Evolutionary conservation across 2,888 invertebrate genomes (phyloP).

Genomic region (Melanostoma mellinum): DNA sequence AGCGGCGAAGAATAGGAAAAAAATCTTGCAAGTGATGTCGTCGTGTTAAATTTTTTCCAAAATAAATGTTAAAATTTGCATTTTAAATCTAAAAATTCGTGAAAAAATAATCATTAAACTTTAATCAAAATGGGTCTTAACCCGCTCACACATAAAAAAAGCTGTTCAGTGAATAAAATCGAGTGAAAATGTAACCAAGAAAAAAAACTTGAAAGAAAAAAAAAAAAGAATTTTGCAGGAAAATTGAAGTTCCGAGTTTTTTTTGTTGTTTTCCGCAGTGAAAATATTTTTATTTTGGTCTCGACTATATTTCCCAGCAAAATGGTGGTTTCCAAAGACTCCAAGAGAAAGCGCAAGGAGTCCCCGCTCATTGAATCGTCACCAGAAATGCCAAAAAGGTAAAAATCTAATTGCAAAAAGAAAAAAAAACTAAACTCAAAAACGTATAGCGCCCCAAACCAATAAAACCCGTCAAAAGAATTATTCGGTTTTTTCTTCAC

Average conservation of each 20-base stretch:
- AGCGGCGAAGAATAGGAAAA: conserved; percentile 74
- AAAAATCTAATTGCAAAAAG: conserved; percentile 56
- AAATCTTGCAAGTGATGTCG: conserved; percentile 72
- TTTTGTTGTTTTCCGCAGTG: conserved; percentile 57
- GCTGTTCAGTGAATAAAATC: conserved; percentile 21
- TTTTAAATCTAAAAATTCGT: conserved; percentile 41
- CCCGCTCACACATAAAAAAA: conserved; percentile 6
- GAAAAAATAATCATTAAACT: conserved; percentile 34
- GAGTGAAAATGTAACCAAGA: conserved; percentile 77
- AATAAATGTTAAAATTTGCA: conserved; percentile 65
- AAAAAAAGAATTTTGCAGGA: conserved; percentile 53
- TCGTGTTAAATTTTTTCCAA: conserved; percentile 72
- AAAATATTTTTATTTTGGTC: conserved; percentile 70
- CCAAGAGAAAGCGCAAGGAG: conserved; percentile 81
- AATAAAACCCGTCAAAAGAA: conserved; percentile 24
- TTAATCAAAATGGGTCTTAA: conserved; percentile 24
- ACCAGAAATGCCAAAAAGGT: conserved; percentile 82
- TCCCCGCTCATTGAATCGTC: conserved; percentile 80
- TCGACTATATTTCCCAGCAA: conserved; percentile 68
- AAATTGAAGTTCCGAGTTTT: conserved; percentile 58
- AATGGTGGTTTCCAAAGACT: conserved; percentile 82
- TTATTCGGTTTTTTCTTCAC: conserved; percentile 34
- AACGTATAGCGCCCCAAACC: conserved; percentile 54
- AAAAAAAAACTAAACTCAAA: background rate
- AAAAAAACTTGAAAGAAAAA: conserved; percentile 74